Conservation (phyloP, 2,113 vertebrate genomes). For the Dermatemys mawii region DNA sequence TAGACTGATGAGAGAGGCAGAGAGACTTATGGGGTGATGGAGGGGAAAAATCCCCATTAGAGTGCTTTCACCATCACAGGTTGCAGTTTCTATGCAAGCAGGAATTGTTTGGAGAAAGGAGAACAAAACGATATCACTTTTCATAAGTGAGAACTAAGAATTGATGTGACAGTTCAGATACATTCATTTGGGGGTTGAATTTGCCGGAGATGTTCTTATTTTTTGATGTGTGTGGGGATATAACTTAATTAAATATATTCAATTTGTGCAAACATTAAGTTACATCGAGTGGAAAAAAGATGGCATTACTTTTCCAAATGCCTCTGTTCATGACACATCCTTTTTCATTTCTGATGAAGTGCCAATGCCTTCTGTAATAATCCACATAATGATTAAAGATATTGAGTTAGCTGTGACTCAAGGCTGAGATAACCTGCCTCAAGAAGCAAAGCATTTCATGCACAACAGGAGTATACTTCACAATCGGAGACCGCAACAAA, state of each 20-base stretch:
- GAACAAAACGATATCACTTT: neutral
- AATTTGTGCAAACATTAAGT: neutral
- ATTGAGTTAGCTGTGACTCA: fast-evolving
- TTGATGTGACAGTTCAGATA: neutral
- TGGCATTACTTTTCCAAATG: neutral
- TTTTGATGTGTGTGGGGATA: neutral
- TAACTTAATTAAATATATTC: neutral
- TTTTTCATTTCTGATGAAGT: neutral
- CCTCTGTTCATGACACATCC: neutral
- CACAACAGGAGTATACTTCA: neutral
- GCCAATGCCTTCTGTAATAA: neutral
- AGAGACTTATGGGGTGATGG: neutral
- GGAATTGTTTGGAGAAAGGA: neutral
- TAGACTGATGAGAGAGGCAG: neutral
- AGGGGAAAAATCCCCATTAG: neutral
- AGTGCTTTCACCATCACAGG: neutral
- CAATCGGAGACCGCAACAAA: neutral
- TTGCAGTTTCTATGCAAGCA: neutral
- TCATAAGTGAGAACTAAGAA: neutral
- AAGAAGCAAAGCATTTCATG: neutral
- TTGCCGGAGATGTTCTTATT: neutral
- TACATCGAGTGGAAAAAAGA: neutral
- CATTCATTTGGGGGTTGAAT: neutral
- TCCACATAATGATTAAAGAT: neutral
- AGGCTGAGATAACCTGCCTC: neutral